phyloP scores from a whole-genome alignment of 2,797 vertebrate species.

The Denticeps clupeoides region DNA sequence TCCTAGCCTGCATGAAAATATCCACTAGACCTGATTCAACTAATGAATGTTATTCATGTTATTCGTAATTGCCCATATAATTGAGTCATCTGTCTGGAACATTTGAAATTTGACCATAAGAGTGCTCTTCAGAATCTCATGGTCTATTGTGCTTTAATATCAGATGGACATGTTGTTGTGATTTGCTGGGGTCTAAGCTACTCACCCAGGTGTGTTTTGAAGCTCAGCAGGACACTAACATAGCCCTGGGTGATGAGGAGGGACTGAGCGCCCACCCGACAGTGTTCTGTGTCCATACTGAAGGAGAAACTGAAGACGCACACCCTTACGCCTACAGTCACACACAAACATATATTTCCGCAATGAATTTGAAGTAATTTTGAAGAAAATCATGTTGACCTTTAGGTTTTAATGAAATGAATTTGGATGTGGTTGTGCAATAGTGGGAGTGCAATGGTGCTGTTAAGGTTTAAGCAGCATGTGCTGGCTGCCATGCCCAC shows the following conservation, averaged over 20 bases:
- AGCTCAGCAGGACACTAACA: conserved; percentile 56
- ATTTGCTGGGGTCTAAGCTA: conserved; percentile 3
- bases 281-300: conserved; percentile 55
- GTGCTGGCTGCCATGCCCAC: conserved; percentile 18
- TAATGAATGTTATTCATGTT: not conserved
- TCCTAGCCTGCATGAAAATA: no score
- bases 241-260: conserved; percentile 55
- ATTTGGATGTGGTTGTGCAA: not conserved
- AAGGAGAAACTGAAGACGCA: conserved; percentile 57
- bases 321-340: conserved; percentile 46
- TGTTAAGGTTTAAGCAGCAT: conserved; percentile 15
- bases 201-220: conserved; percentile 56
- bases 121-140: no score
- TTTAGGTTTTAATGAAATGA: not conserved
- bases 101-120: no score
- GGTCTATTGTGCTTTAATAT: not conserved
- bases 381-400: not conserved
- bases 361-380: not conserved
- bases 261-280: conserved; percentile 59
- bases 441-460: conserved; percentile 2
- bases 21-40: no score
- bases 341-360: conserved; percentile 9
- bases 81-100: not conserved
- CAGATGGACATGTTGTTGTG: not conserved
- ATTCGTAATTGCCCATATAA: not conserved